Evolutionary conservation across 2,797 vertebrate species (phyloP), one percentile per base, ranked within the genome.

Genomic region (Capromys pilorides): DNA sequence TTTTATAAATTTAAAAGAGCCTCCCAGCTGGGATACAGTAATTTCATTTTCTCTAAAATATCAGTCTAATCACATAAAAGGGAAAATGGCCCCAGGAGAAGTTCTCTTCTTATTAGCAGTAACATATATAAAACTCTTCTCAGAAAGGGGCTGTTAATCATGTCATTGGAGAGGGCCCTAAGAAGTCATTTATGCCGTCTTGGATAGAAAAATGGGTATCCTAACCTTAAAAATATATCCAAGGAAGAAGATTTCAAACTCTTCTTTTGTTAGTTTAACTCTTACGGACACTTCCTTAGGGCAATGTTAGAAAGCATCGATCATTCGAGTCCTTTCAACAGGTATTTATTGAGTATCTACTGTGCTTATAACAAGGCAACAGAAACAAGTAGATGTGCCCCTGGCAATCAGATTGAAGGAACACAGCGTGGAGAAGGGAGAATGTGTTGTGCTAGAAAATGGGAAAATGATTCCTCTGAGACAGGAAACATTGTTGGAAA

Each of bases 1-100:
- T 93, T 97, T 97, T 92, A 87, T 83, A 93, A 96, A 97, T 96
- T 97, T 85, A 83, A 66, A 96, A 95, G 95, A 91, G 91, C 88
- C 94, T 96, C 75, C 90, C 91, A 97, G 88, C 82, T 97, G 90
- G 91, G 91, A 86, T 93, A 24, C 31, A 92, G 91, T 95, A 96
- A 96, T 97, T 97, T 96, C 82, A 94, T 96, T 97, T 96, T 95
- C 95, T 97, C 85, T 95, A 95, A 97, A 97, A 95, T 97, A 97
- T 83, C 94, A 95, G 79, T 92, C 89, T 96, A 95, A 97, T 97
- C 95, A 96, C 89, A 96, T 92, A 94, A 96, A 97, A 97, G 94
- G 93, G 82, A 62, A 97, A 97, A 97, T 90, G 90, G 67, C 91
- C 95, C 91, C 97, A 86, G 88, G 97, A 97, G 94, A 96, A 94